Conservation (phyloP, 2,888 invertebrate species). For the Ypsolopha scabrella region DNA sequence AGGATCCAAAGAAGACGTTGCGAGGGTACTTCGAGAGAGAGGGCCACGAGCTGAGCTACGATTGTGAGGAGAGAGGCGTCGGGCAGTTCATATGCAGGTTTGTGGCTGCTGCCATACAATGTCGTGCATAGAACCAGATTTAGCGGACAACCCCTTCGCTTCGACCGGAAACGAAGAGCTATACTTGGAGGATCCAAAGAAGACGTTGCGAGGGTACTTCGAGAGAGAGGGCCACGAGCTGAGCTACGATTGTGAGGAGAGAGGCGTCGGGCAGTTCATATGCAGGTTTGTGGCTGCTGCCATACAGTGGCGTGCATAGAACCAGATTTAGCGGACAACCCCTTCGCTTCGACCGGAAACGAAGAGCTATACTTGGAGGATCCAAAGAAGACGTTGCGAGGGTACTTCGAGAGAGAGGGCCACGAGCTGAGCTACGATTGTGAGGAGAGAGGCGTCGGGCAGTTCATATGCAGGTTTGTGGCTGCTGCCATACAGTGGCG, state of each 20-base stretch:
- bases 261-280: slow-evolving; percentile 85
- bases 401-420: slow-evolving; percentile 95
- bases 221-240: slow-evolving; percentile 92
- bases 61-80: slow-evolving; percentile 86
- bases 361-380: slow-evolving; percentile 94
- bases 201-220: slow-evolving; percentile 92
- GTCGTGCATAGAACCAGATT: slow-evolving; percentile 84
- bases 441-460: slow-evolving; percentile 86
- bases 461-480: slow-evolving; percentile 82
- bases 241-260: slow-evolving; percentile 88
- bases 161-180: slow-evolving; percentile 86
- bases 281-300: slow-evolving; percentile 71
- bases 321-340: slow-evolving; percentile 84
- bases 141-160: slow-evolving; percentile 87
- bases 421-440: slow-evolving; percentile 88
- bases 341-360: slow-evolving; percentile 83
- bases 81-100: slow-evolving; percentile 89
- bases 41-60: slow-evolving; percentile 85
- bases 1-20: slow-evolving; percentile 96
- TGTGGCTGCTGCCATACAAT: slow-evolving; percentile 38
- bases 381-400: slow-evolving; percentile 93
- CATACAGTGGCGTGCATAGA: too few species aligned
- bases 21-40: slow-evolving; percentile 96
- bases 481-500: too few species aligned
- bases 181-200: slow-evolving; percentile 95